These are phyloP conservation scores for Anthophora plumipes DNA, from an alignment of 2,888 invertebrate genomes.

Conservation along the genomic window DNA sequence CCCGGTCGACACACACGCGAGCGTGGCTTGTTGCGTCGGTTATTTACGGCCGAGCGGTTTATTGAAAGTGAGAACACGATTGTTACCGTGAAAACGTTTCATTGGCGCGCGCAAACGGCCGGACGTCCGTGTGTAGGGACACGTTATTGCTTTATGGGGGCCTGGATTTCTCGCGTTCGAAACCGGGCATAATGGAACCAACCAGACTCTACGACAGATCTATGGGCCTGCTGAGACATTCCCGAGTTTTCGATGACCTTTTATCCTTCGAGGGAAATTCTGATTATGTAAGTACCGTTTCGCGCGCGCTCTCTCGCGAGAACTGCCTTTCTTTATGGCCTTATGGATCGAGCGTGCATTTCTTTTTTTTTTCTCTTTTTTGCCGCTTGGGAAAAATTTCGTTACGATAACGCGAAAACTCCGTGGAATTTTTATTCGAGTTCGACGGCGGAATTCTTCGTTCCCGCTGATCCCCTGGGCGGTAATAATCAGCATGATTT, in stretches of 20 bases:
- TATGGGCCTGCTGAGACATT: conserved; percentile 14
- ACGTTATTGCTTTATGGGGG: conserved; percentile 51
- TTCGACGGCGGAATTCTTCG: conserved; percentile 10
- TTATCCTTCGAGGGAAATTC: conserved; percentile 9
- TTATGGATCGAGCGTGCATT: neutral
- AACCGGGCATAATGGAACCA: conserved; percentile 46
- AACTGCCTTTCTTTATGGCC: neutral
- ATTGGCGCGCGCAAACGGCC: conserved; percentile 28
- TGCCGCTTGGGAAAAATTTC: neutral
- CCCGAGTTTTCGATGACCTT: conserved; percentile 18
- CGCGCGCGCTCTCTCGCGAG: neutral
- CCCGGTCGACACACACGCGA: conserved; percentile 16
- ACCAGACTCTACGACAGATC: conserved; percentile 39
- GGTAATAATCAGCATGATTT: conserved; percentile 19
- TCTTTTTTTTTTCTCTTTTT: too few species aligned
- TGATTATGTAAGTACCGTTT: conserved; percentile 23
- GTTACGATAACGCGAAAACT: neutral
- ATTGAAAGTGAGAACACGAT: conserved; percentile 72
- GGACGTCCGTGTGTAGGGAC: conserved; percentile 37
- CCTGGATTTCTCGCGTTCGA: conserved; percentile 55
- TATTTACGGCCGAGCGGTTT: conserved; percentile 67
- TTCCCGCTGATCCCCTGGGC: conserved; percentile 5
- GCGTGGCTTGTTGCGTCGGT: conserved; percentile 41
- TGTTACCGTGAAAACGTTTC: conserved; percentile 68
- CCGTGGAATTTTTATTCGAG: neutral